phyloP scores from a whole-genome alignment of 2,113 vertebrate genomes.

The Pseudonaja textilis region DNA sequence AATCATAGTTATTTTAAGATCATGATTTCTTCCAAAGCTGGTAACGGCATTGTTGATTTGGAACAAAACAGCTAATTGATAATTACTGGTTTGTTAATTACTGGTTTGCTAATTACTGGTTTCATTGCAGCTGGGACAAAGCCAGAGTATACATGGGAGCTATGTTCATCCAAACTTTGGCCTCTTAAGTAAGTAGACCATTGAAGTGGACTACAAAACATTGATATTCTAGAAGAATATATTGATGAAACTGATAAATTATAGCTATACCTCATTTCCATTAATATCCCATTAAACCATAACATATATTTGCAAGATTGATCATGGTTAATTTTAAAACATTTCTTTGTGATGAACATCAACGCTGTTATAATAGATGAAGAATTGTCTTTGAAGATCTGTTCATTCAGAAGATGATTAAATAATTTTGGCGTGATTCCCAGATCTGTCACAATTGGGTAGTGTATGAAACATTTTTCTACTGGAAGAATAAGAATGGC shows the following conservation, averaged over 20 bases:
- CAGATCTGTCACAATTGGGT: slow-evolving; percentile 44
- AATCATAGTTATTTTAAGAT: neutral
- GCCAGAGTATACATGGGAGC: neutral
- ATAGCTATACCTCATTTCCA: neutral
- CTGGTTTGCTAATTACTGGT: neutral
- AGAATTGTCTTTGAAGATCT: slow-evolving; percentile 58
- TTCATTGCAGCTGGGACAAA: neutral
- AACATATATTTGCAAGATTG: slow-evolving; percentile 16
- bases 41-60: neutral
- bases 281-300: neutral
- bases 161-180: neutral
- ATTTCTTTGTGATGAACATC: slow-evolving; percentile 29
- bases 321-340: slow-evolving; percentile 20
- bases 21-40: neutral
- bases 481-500: slow-evolving; percentile 44
- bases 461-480: slow-evolving; percentile 52
- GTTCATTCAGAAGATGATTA: slow-evolving; percentile 55
- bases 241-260: neutral
- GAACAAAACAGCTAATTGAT: neutral
- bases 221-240: neutral
- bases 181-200: neutral
- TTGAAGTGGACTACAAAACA: neutral
- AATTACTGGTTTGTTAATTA: neutral
- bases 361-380: slow-evolving; percentile 23
- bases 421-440: slow-evolving; percentile 58